Conservation (phyloP, 2,113 vertebrate genomes). For the Dasyprocta punctata region DNA sequence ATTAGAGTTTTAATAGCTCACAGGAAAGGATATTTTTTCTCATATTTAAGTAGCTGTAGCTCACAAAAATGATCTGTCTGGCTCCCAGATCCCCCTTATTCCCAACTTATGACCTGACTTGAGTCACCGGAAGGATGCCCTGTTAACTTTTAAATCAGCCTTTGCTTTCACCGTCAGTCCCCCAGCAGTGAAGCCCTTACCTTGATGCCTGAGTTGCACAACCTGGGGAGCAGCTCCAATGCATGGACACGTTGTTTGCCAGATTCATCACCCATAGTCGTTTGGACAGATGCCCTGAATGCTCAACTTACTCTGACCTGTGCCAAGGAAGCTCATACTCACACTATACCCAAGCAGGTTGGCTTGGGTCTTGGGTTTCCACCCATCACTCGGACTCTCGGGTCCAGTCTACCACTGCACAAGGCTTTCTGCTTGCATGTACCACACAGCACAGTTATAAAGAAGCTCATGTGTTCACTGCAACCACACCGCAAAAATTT, state of each 20-base stretch:
- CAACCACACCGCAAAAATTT: neutral
- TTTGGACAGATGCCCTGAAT: neutral
- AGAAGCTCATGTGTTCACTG: neutral
- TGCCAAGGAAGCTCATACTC: neutral
- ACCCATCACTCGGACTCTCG: neutral
- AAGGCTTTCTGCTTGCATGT: neutral
- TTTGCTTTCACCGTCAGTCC: neutral
- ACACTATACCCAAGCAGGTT: neutral
- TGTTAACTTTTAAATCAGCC: neutral
- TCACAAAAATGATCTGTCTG: neutral
- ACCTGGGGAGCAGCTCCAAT: neutral
- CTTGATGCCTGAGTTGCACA: neutral
- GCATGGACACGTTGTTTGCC: neutral
- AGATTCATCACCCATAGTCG: rapidly evolving
- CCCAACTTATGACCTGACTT: neutral
- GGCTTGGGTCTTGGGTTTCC: neutral
- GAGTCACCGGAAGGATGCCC: neutral
- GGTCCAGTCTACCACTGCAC: neutral
- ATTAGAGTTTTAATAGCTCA: slow-evolving; percentile 56
- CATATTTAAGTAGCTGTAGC: slow-evolving; percentile 57
- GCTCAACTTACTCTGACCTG: neutral
- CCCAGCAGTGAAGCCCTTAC: neutral
- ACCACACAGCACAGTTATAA: neutral
- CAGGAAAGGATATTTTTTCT: slow-evolving; percentile 41
- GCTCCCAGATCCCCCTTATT: neutral